These are phyloP conservation scores for Actinernus sp. DNA, from an alignment of 92 coral and sea anemone species.

Conservation along the genomic window DNA sequence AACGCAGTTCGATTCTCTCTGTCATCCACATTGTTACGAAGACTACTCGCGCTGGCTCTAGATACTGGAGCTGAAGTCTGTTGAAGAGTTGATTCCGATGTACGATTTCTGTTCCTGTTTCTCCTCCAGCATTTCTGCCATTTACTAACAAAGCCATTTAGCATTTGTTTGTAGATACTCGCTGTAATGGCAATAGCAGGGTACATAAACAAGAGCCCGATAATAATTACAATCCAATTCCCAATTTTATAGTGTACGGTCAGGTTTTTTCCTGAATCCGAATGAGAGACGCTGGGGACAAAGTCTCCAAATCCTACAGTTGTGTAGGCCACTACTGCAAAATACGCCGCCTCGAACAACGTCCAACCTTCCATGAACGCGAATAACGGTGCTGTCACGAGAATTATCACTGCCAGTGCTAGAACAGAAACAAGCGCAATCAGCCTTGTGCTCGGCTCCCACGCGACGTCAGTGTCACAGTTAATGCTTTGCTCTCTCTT, in stretches of 20 bases:
- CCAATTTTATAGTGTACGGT: constrained; percentile 55
- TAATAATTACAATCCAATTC: constrained; percentile 55
- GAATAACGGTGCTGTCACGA: constrained; percentile 42
- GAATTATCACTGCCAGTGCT: background rate
- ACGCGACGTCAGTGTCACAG: background rate
- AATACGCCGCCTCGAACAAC: constrained; percentile 59
- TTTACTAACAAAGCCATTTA: constrained; percentile 7
- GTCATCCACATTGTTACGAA: background rate
- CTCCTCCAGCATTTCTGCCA: background rate
- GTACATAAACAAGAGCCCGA: constrained; percentile 57
- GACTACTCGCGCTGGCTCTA: background rate
- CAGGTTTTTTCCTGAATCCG: constrained; percentile 37
- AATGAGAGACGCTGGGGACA: constrained; percentile 49
- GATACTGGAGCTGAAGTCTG: no score
- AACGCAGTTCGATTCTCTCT: constrained; percentile 1
- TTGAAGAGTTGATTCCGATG: no score
- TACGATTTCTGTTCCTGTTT: constrained; percentile 7
- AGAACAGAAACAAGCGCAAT: constrained; percentile 33
- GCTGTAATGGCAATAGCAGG: constrained; percentile 62
- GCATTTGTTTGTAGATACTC: constrained; percentile 43
- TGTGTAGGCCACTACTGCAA: constrained; percentile 58
- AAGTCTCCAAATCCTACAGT: constrained; percentile 75
- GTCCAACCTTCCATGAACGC: constrained; percentile 53
- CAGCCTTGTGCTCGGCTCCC: constrained; percentile 27
- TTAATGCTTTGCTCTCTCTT: background rate